These are phyloP conservation scores for Ophioninae sp. DNA, from an alignment of 2,888 invertebrate genomes.

Conservation along the genomic window DNA sequence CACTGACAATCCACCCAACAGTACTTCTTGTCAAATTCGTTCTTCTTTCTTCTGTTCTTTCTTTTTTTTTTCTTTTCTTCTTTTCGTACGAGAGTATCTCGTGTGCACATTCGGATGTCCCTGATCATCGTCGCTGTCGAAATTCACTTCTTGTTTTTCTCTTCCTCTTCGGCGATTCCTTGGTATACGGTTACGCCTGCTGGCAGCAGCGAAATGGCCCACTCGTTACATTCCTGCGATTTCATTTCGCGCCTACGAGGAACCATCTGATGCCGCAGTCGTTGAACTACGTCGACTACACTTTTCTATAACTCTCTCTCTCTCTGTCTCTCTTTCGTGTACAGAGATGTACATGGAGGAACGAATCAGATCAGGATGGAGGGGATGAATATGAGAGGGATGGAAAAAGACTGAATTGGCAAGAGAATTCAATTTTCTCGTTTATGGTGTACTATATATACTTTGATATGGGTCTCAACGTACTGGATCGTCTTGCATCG, in stretches of 20 bases:
- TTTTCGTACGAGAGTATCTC: constrained; percentile 23
- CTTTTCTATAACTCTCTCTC: constrained; percentile 25
- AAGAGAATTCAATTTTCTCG: constrained; percentile 63
- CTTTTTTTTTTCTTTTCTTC: constrained; percentile 29
- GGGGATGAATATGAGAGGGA: constrained; percentile 13
- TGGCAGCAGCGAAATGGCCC: constrained; percentile 57
- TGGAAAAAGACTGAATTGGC: constrained; percentile 33
- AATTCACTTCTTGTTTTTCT: constrained; percentile 44
- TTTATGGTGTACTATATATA: constrained; percentile 56
- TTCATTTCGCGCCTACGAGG: constrained; percentile 71
- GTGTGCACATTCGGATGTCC: background rate
- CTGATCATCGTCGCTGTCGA: constrained; percentile 31
- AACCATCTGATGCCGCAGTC: constrained; percentile 63
- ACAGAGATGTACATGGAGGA: constrained; percentile 34
- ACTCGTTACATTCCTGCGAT: constrained; percentile 72
- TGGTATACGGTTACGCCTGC: constrained; percentile 23
- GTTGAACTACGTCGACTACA: constrained; percentile 41
- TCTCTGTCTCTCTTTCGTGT: constrained; percentile 1
- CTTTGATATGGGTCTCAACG: constrained; percentile 14
- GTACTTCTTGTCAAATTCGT: constrained; percentile 60
- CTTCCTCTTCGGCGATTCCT: constrained; percentile 30
- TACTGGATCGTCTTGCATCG: constrained; percentile 22
- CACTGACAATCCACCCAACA: constrained; percentile 13
- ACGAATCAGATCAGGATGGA: background rate
- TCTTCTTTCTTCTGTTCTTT: constrained; percentile 23